These are phyloP conservation scores for Aegotheles bennettii DNA, from an alignment of 2,113 vertebrate genomes.

Conservation along the genomic window DNA sequence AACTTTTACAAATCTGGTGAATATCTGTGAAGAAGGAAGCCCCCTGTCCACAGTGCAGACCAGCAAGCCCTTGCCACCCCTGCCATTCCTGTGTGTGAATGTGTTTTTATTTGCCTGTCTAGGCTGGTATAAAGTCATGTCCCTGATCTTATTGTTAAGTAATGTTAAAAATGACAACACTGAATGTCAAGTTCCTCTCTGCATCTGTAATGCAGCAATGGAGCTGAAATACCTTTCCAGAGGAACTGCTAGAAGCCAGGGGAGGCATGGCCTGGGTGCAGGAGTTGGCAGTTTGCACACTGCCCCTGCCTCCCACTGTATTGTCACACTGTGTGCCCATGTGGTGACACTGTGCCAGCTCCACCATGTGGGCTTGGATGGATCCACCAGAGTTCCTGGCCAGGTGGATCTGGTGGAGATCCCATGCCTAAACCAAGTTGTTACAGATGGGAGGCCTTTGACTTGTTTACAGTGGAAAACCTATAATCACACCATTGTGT, in stretches of 20 bases:
- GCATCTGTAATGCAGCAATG: fast-evolving
- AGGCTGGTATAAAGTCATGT: background rate
- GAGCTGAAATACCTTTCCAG: fast-evolving
- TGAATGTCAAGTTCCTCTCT: background rate
- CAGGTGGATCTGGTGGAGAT: background rate
- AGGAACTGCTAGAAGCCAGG: background rate
- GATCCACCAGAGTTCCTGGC: background rate
- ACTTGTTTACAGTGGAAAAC: background rate
- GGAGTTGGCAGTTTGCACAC: fast-evolving
- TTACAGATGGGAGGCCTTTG: background rate
- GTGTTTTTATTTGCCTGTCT: background rate
- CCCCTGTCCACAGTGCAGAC: background rate
- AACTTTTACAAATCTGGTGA: background rate
- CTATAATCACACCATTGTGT: background rate
- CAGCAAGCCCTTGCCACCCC: background rate
- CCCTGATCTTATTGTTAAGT: background rate
- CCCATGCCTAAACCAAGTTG: background rate
- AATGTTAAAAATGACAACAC: background rate
- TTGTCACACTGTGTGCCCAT: fast-evolving
- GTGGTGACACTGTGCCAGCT: background rate
- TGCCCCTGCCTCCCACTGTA: fast-evolving
- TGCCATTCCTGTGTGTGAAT: background rate
- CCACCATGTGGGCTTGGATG: background rate
- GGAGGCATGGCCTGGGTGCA: fast-evolving
- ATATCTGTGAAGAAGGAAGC: background rate